A percentile compares a stretch with the other conserved stretches of the same genome.
Conservation (phyloP, 1,140 invertebrate genomes). For the Eriosoma lanigerum region DNA sequence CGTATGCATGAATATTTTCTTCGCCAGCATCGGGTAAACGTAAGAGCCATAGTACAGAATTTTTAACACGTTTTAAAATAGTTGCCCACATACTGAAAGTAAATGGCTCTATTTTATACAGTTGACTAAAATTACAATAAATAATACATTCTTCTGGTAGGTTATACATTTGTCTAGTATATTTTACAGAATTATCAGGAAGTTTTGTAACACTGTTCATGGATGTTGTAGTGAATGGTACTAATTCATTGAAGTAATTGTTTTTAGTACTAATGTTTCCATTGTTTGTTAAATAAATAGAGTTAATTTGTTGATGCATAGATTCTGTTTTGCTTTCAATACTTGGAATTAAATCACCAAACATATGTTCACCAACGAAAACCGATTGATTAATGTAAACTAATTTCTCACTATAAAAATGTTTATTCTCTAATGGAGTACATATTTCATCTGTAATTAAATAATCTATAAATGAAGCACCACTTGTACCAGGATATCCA, state of each 20-base stretch:
- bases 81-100: conserved; percentile 91
- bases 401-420: conserved; percentile 95
- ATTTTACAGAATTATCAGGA: not conserved
- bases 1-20: conserved; percentile 82
- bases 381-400: conserved; percentile 98
- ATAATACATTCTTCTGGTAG: conserved; percentile 94
- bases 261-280: conserved; percentile 57
- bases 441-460: conserved; percentile 94
- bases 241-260: no score
- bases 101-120: conserved; percentile 97
- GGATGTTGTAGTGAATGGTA: conserved; percentile 77
- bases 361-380: conserved; percentile 99
- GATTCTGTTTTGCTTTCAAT: no score
- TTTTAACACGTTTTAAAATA: conserved; percentile 93
- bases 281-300: no score
- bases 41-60: conserved; percentile 92
- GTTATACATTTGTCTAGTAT: conserved; percentile 87
- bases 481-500: conserved; percentile 97
- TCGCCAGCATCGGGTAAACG: conserved; percentile 96
- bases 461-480: conserved; percentile 98
- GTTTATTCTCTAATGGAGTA: conserved; percentile 83
- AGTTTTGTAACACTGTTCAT: conserved; percentile 70
- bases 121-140: conserved; percentile 99
- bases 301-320: no score
- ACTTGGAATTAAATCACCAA: conserved; percentile 90